Base-by-base conservation (phyloP, 2,113 vertebrate species). In the Menidia beryllina region DNA sequence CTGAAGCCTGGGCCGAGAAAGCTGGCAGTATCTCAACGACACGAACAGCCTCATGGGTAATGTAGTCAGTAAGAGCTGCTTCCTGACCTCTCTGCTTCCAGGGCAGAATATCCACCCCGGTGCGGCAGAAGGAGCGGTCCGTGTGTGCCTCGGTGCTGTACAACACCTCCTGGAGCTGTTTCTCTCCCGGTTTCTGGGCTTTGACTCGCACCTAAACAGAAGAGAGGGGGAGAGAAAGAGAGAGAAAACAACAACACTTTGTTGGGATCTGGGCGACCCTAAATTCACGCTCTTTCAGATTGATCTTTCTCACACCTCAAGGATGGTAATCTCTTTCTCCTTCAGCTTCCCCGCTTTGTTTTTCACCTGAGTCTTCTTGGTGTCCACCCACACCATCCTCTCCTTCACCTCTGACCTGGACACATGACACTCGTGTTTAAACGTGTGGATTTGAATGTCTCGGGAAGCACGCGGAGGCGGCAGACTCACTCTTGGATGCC, bases 111-210 rank as follows among this genome's bases (percentile, higher is more conserved):
- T 84, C 30, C 72, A 94, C 83, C 0, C 90, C 87, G 1, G 88
- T 93, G 34, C 89, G 86, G 23, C 89, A 93, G 89, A 90, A 93
- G 43, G 84, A 90, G 13, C 91, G 91, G 81, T 94, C 91, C 0
- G 91, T 94, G 87, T 93, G 91, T 0, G 88, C 89, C 89, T 94
- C 93, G 0, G 91, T 93, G 89, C 91, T 90, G 88, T 93, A 94
- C 62, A 93, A 70, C 2, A 93, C 71, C 75, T 94, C 93, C 85
- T 93, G 93, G 7, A 84, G 77, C 63, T 86, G 67, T 20, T 78
- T 77, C 4, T 93, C 90, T 53, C 92, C 93, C 0, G 92, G 84
- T 25, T 84, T 90, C 81, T 93, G 90, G 9, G 91, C 92, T 71
- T 91, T 94, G 23, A 94, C 92, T 3, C 89, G 84, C 20, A 93